phyloP scores from a whole-genome alignment of 2,888 invertebrate species.

The Margaritifera margaritifera region DNA sequence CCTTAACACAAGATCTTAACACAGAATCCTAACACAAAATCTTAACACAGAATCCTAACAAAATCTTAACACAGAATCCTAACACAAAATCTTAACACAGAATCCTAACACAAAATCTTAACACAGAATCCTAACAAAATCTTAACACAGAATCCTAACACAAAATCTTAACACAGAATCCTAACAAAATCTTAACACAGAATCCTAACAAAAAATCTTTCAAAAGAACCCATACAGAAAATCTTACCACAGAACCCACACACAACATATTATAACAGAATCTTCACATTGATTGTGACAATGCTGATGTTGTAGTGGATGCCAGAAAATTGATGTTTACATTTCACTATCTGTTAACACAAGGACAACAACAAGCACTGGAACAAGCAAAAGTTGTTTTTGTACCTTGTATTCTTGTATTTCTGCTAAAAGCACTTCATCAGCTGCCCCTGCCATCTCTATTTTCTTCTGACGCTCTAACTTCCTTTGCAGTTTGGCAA shows the following conservation, averaged over 20 bases:
- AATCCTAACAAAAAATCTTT: too few species aligned
- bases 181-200: too few species aligned
- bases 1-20: too few species aligned
- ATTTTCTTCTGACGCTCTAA: slow-evolving; percentile 98
- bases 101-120: too few species aligned
- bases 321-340: too few species aligned
- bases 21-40: too few species aligned
- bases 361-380: neutral
- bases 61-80: too few species aligned
- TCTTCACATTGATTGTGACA: neutral
- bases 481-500: slow-evolving; percentile 91
- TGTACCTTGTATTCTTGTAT: slow-evolving; percentile 91
- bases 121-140: neutral
- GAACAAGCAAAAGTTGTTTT: neutral
- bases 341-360: neutral
- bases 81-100: too few species aligned
- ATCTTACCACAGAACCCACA: too few species aligned
- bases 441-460: slow-evolving; percentile 93
- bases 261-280: neutral
- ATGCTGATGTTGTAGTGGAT: neutral
- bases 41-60: too few species aligned
- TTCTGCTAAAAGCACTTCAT: slow-evolving; percentile 98
- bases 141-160: neutral
- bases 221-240: too few species aligned
- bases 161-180: too few species aligned